phyloP scores from a whole-genome alignment of 2,113 vertebrate genomes.

The Petroica traversi region DNA sequence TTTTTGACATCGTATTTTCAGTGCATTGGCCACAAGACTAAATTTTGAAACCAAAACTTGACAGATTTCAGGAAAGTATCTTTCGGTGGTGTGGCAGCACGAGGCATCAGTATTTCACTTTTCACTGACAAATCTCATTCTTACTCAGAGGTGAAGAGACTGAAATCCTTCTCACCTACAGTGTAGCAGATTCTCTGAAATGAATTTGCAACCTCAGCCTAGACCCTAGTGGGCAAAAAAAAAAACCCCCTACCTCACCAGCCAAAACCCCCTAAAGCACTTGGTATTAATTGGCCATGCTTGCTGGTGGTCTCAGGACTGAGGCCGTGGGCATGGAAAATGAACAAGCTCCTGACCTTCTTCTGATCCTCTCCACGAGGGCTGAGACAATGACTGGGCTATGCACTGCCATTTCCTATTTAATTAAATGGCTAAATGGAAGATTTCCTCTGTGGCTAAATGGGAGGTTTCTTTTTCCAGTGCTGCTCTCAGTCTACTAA shows the following conservation, averaged over 20 bases:
- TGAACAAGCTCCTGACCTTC: slow-evolving; percentile 57
- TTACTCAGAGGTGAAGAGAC: background rate
- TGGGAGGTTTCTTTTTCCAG: slow-evolving; percentile 46
- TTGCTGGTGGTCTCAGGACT: slow-evolving; percentile 52
- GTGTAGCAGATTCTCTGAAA: background rate
- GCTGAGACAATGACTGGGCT: slow-evolving; percentile 58
- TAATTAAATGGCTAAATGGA: slow-evolving; percentile 63
- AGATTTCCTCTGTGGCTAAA: slow-evolving; percentile 67
- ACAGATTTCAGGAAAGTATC: background rate
- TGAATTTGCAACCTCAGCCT: background rate
- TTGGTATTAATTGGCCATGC: slow-evolving; percentile 48
- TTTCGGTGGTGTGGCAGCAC: background rate
- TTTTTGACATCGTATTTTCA: background rate
- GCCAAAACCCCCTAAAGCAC: background rate
- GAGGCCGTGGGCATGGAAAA: slow-evolving; percentile 31
- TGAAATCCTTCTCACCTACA: background rate
- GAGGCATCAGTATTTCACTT: background rate
- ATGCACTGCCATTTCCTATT: slow-evolving; percentile 61
- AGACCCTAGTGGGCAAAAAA: background rate
- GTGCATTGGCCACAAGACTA: background rate
- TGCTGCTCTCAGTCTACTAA: slow-evolving; percentile 13
- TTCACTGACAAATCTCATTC: background rate
- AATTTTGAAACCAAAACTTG: background rate
- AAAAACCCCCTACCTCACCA: background rate
- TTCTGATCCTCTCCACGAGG: slow-evolving; percentile 61